Evolutionary conservation across 2,797 vertebrate species (phyloP), one percentile per base, ranked within the genome.

Genomic region (Emys orbicularis): DNA sequence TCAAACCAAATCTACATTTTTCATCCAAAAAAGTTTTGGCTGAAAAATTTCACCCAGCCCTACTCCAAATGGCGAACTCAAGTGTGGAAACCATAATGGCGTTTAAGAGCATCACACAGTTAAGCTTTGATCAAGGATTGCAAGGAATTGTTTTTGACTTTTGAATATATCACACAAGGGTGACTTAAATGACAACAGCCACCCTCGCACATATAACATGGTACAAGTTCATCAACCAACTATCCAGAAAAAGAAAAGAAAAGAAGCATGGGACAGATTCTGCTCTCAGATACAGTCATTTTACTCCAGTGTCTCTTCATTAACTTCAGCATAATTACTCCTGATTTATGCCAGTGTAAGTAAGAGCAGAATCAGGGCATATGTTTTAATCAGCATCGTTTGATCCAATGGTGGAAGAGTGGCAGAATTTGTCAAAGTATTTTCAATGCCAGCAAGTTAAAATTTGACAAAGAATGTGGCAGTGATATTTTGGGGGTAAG

Each of bases 161-260:
- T 80, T 76, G 88, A 96, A 94, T 94, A 90, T 88, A 81, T 29
- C 90, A 94, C 80, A 95, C 79, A 82, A 54, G 95, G 74, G 86
- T 94, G 93, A 54, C 87, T 96, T 95, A 96, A 97, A 88, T 79
- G 91, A 94, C 96, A 97, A 96, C 95, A 95, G 96, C 74, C 87
- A 88, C 82, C 52, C 88, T 97, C 81, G 61, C 92, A 96, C 89
- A 93, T 94, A 91, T 93, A 97, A 94, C 95, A 95, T 44, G 93
- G 95, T 95, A 89, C 93, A 92, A 95, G 61, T 95, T 74, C 88
- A 94, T 91, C 90, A 81, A 1, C 27, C 0, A 44, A 53, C 85
- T 91, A 88, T 37, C 82, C 29, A 54, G 90, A 59, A 88, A 81
- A 2, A 12, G 81, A 76, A 79, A 80, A 6, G 12, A 88, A 81